These are phyloP conservation scores for Chouioia cunea DNA, from an alignment of 2,888 invertebrate species.

Conservation along the genomic window DNA sequence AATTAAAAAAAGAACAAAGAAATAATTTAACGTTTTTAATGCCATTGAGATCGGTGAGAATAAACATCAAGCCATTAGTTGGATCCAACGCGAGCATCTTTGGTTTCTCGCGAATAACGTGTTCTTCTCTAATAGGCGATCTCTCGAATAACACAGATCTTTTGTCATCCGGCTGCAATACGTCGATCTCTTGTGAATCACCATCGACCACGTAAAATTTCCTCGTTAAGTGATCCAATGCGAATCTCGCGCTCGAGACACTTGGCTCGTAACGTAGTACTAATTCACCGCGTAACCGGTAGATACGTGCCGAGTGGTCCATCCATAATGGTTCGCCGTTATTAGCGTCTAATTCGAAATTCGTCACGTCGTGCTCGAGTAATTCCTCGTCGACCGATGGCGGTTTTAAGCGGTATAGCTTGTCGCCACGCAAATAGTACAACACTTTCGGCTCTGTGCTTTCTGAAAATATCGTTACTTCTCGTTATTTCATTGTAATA, in stretches of 20 bases:
- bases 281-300: background rate
- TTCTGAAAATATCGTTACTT: too few species aligned
- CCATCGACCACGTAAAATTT: slow-evolving; percentile 1
- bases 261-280: background rate
- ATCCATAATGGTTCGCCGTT: background rate
- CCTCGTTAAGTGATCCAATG: background rate
- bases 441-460: background rate
- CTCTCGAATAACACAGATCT: background rate
- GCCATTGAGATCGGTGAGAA: slow-evolving; percentile 9
- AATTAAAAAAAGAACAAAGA: background rate
- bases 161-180: background rate
- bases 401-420: background rate
- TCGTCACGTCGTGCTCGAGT: background rate
- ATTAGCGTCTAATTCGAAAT: background rate
- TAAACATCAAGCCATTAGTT: slow-evolving; percentile 10
- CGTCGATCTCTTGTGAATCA: slow-evolving; percentile 2
- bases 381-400: background rate
- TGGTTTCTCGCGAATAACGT: background rate
- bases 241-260: background rate
- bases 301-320: background rate
- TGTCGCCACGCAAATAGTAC: background rate
- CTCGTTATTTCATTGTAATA: too few species aligned
- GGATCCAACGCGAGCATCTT: slow-evolving; percentile 10
- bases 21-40: slow-evolving; percentile 1
- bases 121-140: background rate